phyloP scores from a whole-genome alignment of 2,113 vertebrate genomes.

The Platichthys flesus region DNA sequence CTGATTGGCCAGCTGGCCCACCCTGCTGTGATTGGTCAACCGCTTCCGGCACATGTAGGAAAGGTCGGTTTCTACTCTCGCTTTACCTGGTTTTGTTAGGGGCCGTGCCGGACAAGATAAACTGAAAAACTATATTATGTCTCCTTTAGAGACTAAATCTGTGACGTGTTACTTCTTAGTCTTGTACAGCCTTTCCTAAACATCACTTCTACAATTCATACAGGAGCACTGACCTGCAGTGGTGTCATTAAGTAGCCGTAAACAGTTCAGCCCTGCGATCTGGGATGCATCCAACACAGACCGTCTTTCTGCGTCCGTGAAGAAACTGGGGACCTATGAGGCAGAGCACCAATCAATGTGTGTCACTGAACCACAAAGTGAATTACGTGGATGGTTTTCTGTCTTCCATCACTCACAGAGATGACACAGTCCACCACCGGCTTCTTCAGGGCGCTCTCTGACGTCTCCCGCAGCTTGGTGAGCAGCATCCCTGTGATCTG shows the following conservation, averaged over 20 bases:
- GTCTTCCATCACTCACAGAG: slow-evolving; percentile 85
- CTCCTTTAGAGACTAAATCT: no score
- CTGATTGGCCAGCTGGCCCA: no score
- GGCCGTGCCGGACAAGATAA: no score
- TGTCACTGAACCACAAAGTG: background rate
- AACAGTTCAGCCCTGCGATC: slow-evolving; percentile 94
- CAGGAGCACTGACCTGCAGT: slow-evolving; percentile 87
- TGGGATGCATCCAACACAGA: slow-evolving; percentile 93
- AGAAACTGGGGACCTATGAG: slow-evolving; percentile 92
- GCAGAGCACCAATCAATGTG: background rate
- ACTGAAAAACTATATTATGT: no score
- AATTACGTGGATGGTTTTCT: background rate
- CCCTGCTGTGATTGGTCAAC: no score
- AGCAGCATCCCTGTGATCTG: slow-evolving; percentile 94
- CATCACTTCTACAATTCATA: background rate
- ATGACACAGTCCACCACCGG: slow-evolving; percentile 96
- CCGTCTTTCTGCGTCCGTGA: slow-evolving; percentile 92
- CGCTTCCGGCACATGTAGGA: no score
- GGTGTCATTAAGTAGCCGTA: slow-evolving; percentile 95
- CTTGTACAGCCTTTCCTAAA: no score
- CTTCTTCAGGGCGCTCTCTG: slow-evolving; percentile 94
- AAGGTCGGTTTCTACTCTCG: no score
- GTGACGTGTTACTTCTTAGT: no score
- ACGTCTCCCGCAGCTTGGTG: slow-evolving; percentile 94
- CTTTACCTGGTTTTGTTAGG: no score